Evolutionary conservation across 35 echinoderm and acorn worm genomes (phyloP), one percentile per base, ranked within the genome.

Genomic region (Strongylocentrotus purpuratus): DNA sequence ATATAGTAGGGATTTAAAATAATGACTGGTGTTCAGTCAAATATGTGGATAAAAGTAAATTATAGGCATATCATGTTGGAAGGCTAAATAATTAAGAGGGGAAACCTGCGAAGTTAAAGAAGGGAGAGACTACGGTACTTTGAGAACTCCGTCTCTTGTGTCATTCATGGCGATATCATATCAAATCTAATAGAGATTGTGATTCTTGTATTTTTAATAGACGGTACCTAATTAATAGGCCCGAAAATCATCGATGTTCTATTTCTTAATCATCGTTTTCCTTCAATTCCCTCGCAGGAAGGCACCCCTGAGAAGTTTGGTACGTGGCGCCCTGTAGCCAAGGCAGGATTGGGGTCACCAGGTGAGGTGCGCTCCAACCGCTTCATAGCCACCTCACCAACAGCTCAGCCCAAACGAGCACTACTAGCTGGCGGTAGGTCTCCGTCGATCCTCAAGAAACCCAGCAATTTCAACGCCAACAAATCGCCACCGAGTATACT

Each of bases 291-390:
- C 5, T 1, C 5, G 33, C 87, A 89, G 87, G 87, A 89, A 18
- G 45, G 33, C 32, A 46, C 87, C 4, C 22, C 46, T 18, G 94
- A 95, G 48, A 88, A 88, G 46, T 95, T 95, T 48, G 94, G 94
- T 58, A 47, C 48, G 25, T 95, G 94, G 94, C 41, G 94, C 3
- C 94, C 94, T 6, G 94, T 95, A 14, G 94, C 94, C 15, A 95
- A 95, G 48, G n/a, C 48, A 46, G 87, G 32, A 41, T 17, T 89
- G 45, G 91, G 91, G n/a, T 93, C 91, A 50, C 91, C 91, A 5
- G 91, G 91, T 28, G 91, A 93, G 48, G 91, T 93, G 10, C 91
- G 91, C 31, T 47, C 91, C 3, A 93, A 93, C 48, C 32, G 46
- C 9, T 93, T 47, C 31, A 93, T 58, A 5, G 10, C n/a, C 5